phyloP scores from a whole-genome alignment of 2,113 vertebrate genomes.

The Arothron firmamentum region DNA sequence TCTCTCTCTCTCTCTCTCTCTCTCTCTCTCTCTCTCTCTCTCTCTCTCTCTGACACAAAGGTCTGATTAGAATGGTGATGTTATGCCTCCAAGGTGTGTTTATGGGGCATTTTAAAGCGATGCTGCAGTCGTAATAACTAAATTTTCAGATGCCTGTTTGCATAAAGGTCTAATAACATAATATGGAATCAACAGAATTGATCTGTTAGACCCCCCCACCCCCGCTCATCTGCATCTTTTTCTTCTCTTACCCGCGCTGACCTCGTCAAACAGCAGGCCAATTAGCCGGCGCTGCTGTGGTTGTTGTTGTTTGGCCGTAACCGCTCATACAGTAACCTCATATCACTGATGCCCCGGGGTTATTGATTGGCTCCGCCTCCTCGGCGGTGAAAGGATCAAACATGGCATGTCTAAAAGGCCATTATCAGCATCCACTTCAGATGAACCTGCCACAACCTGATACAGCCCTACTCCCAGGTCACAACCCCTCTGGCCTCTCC shows the following conservation, averaged over 20 bases:
- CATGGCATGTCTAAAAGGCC: constrained; percentile 75
- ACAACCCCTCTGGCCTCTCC: constrained; percentile 61
- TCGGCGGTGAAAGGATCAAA: constrained; percentile 67
- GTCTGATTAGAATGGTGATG: constrained; percentile 53
- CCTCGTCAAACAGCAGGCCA: constrained; percentile 61
- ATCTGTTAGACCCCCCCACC: constrained; percentile 37
- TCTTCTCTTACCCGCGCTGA: constrained; percentile 39
- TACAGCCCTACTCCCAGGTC: constrained; percentile 65
- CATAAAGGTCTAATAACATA: constrained; percentile 32
- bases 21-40: constrained; percentile 6
- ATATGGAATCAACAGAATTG: constrained; percentile 37
- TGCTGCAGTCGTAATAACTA: constrained; percentile 41
- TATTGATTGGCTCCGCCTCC: constrained; percentile 74
- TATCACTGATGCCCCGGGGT: constrained; percentile 66
- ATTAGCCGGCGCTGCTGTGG: constrained; percentile 62
- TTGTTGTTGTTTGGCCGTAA: constrained; percentile 50
- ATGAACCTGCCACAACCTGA: constrained; percentile 74
- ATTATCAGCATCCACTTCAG: constrained; percentile 76
- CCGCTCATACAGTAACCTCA: constrained; percentile 71
- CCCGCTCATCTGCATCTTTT: constrained; percentile 52
- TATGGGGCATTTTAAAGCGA: constrained; percentile 26
- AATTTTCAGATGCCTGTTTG: constrained; percentile 9
- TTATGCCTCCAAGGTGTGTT: constrained; percentile 44
- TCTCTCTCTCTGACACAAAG: constrained; percentile 17
- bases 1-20: constrained; percentile 16